Evolutionary conservation across 2,797 vertebrate genomes (phyloP).

Genomic region (Phalloptychus januarius): DNA sequence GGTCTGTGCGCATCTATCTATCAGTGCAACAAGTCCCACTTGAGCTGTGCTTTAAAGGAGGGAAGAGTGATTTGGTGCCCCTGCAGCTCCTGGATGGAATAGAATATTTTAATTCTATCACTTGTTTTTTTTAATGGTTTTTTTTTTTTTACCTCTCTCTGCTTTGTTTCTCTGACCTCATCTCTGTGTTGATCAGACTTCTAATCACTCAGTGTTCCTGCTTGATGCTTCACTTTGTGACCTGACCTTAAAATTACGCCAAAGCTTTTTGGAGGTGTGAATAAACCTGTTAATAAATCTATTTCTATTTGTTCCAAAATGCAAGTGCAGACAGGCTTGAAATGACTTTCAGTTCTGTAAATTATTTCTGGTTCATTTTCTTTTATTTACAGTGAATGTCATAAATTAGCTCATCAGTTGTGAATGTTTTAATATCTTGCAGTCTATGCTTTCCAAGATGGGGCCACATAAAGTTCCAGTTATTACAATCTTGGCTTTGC

Average conservation of each 20-base stretch:
- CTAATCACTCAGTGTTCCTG: not conserved
- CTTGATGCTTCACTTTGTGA: not conserved
- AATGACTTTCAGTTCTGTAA: not conserved
- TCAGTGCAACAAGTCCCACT: constrained; percentile 17
- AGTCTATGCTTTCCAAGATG: not conserved
- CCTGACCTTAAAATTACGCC: not conserved
- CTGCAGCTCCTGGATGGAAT: constrained; percentile 16
- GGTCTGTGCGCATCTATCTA: constrained; percentile 16
- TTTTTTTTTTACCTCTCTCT: not conserved
- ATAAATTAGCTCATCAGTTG: not conserved
- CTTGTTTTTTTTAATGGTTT: too few species aligned
- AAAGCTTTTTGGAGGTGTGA: not conserved
- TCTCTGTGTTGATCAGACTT: not conserved
- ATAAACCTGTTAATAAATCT: not conserved
- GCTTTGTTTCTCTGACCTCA: not conserved
- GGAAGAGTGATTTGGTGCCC: constrained; percentile 5
- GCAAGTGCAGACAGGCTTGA: not conserved
- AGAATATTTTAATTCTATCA: constrained; percentile 5
- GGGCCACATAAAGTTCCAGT: not conserved
- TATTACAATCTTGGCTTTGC: not conserved
- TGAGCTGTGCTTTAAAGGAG: constrained; percentile 6
- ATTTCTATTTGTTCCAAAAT: not conserved
- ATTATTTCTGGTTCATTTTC: not conserved
- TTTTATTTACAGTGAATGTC: not conserved
- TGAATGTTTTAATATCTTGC: not conserved